These are phyloP conservation scores for Rhabdomys pumilio DNA, from an alignment of 2,797 vertebrate genomes.

Conservation along the genomic window DNA sequence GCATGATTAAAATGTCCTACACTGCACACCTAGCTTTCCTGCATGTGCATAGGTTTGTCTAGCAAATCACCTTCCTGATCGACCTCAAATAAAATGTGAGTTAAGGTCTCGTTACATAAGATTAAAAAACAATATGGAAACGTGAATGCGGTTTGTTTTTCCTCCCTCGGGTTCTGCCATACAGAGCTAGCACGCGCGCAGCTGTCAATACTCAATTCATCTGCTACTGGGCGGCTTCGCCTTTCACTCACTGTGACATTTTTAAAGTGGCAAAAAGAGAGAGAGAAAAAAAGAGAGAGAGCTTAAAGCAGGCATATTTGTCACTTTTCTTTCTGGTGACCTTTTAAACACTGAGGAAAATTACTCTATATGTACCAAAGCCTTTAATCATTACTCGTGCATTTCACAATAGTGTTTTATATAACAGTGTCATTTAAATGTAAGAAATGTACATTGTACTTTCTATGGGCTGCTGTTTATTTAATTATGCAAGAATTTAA, in stretches of 20 bases:
- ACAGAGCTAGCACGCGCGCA: slow-evolving; percentile 82
- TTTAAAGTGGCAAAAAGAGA: slow-evolving; percentile 88
- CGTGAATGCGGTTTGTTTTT: slow-evolving; percentile 84
- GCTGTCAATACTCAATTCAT: slow-evolving; percentile 88
- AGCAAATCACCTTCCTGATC: slow-evolving; percentile 75
- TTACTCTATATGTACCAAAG: slow-evolving; percentile 84
- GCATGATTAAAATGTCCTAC: slow-evolving; percentile 79
- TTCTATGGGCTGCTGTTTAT: slow-evolving; percentile 82
- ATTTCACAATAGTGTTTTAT: slow-evolving; percentile 83
- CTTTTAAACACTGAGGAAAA: slow-evolving; percentile 87
- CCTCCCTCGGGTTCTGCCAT: slow-evolving; percentile 83
- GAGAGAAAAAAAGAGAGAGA: slow-evolving; percentile 77
- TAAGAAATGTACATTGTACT: slow-evolving; percentile 86
- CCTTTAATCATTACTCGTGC: slow-evolving; percentile 83
- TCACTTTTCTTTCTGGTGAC: slow-evolving; percentile 87
- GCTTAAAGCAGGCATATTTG: slow-evolving; percentile 86
- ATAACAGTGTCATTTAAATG: slow-evolving; percentile 83
- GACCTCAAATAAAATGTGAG: slow-evolving; percentile 69
- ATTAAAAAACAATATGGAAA: slow-evolving; percentile 81
- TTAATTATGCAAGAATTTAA: slow-evolving; percentile 88
- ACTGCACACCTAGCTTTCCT: slow-evolving; percentile 77
- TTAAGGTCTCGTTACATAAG: slow-evolving; percentile 67
- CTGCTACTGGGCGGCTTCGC: slow-evolving; percentile 86
- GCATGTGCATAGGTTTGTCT: slow-evolving; percentile 52
- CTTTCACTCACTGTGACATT: slow-evolving; percentile 88